These are phyloP conservation scores for Neelides sp. DNA, from an alignment of 1,140 invertebrate genomes.

Conservation along the genomic window DNA sequence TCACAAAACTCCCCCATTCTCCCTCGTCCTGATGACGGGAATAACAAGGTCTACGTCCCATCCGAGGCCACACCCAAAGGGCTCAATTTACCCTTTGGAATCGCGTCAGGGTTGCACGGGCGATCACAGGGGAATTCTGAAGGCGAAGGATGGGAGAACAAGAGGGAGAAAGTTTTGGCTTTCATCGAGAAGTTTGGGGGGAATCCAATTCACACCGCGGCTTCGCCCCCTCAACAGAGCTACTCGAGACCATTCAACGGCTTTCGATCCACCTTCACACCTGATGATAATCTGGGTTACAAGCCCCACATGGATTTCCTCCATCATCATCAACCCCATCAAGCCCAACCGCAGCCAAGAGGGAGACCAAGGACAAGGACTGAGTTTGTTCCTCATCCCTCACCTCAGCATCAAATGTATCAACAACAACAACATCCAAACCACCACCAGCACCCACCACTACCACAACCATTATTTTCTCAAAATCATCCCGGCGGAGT, in stretches of 20 bases:
- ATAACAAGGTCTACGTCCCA: not conserved
- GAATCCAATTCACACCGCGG: not conserved
- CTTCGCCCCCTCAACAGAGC: not conserved
- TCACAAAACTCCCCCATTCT: not conserved
- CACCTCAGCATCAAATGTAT: slow-evolving; percentile 10
- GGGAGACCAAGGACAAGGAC: slow-evolving; percentile 5
- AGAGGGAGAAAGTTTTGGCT: slow-evolving; percentile 25
- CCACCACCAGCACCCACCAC: not conserved
- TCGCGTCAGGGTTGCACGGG: not conserved
- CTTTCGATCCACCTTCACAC: too few species aligned
- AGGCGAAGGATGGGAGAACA: slow-evolving; percentile 6
- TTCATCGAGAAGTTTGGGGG: slow-evolving; percentile 28
- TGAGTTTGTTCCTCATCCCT: not conserved
- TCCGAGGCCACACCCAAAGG: not conserved
- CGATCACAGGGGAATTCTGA: not conserved
- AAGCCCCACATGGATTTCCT: slow-evolving; percentile 24
- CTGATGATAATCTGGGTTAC: too few species aligned
- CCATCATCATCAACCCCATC: not conserved
- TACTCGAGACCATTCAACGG: too few species aligned
- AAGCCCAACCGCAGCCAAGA: not conserved
- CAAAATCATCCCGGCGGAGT: slow-evolving; percentile 26
- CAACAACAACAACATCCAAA: not conserved
- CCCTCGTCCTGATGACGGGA: not conserved
- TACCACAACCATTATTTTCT: too few species aligned
- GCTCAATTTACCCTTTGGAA: slow-evolving; percentile 4